Percentiles rank a stretch among this genome's conserved stretches.
Conservation (phyloP, 2,113 vertebrate genomes). For the Odontophorus gujanensis region DNA sequence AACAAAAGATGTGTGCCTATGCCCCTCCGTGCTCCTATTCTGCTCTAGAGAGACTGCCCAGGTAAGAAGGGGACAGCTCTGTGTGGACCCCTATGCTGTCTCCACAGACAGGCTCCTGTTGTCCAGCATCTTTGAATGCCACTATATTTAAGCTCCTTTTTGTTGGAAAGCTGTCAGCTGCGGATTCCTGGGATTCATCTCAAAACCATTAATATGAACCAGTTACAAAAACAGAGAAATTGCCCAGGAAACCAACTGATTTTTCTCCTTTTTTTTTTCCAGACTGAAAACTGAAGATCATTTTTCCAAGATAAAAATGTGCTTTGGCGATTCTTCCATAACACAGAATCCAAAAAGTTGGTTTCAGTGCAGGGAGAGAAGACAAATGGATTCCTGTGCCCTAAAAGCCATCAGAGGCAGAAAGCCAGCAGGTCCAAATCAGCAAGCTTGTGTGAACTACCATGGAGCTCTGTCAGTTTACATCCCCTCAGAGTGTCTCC, state of each 20-base stretch:
- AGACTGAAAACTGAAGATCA: neutral
- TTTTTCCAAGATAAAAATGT: constrained; percentile 22
- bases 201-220: constrained; percentile 64
- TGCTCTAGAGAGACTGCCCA: neutral
- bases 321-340: neutral
- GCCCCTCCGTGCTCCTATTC: too few species aligned
- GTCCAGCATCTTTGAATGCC: neutral
- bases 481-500: neutral
- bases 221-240: constrained; percentile 63
- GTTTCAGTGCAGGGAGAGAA: neutral
- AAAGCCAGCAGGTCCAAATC: neutral
- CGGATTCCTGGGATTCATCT: constrained; percentile 65
- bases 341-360: neutral
- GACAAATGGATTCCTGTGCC: neutral
- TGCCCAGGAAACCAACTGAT: constrained; percentile 56
- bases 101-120: neutral
- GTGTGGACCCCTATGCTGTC: neutral
- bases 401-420: neutral
- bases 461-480: neutral
- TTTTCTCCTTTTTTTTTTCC: neutral
- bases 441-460: neutral
- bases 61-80: neutral
- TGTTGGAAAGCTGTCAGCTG: constrained; percentile 11
- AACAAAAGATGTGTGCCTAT: accelerated
- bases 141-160: neutral